Evolutionary conservation across 1,140 invertebrate species (phyloP), one percentile per base, ranked within the genome.

Genomic region (Paraescarpia echinospica): DNA sequence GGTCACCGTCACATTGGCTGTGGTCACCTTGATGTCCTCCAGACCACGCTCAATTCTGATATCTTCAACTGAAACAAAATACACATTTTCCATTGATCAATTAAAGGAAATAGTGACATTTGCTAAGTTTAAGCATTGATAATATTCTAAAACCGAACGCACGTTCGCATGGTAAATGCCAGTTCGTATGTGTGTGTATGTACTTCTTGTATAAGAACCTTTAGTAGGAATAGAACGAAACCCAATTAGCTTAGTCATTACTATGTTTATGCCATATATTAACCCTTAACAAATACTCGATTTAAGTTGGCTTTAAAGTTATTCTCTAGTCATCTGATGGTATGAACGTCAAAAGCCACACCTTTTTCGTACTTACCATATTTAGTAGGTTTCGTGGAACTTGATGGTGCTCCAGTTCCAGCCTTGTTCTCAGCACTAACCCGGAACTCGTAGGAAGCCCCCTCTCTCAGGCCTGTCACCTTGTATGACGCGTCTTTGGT

Each of bases 341-440:
- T 41, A n/a, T 12, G 12, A 41, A 41, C 4, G 12, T 41, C 4
- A 41, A 41, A 41, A 4, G 41, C 12, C 41, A 41, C 41, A 41
- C 12, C 59, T 18, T 77, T 31, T 22, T 77, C 22, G 59, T 31
- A 77, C 59, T 77, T 34, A 93, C 93, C 89, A 91, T 93, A 93
- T 91, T 93, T 94, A 34, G 91, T 97, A 5, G 98, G 97, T 89
- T 97, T 96, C 4, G 98, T 99, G 14, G 98, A 97, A 94, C 99
- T 98, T 91, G 98, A 98, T 9, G 99, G 99, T 96, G 99, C 98
- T 93, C 99, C 98, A 92, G 97, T 97, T 35, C 99, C 99, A 41
- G 98, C 99, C 95, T 99, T 99, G 96, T 99, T 99, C 0, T 99
- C 98, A 33, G 99, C 99, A 95, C 98, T 98, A 0, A 99, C 97